Percentiles rank a stretch among this genome's conserved stretches.
phyloP scores from a whole-genome alignment of 2,888 invertebrate species.

The Chirona hameri region DNA sequence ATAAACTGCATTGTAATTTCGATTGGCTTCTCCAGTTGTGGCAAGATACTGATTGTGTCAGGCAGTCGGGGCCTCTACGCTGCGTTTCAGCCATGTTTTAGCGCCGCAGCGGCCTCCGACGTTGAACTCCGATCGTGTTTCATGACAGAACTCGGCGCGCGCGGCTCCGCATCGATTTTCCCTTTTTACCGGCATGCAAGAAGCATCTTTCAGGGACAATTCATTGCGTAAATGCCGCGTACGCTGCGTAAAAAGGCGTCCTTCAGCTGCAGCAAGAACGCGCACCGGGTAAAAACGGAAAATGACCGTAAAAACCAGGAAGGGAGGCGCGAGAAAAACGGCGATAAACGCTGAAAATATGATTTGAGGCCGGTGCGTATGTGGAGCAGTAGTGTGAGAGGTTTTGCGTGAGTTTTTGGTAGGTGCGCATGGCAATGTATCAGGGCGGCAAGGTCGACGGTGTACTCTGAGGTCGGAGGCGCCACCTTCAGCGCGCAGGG shows the following conservation, averaged over 20 bases:
- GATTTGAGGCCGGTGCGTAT: slow-evolving; percentile 22
- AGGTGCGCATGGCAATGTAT: neutral
- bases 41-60: too few relatives aligned
- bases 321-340: slow-evolving; percentile 3
- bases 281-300: slow-evolving; percentile 1
- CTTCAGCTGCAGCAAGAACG: neutral
- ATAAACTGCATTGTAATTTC: too few relatives aligned
- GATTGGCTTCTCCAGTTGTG: too few relatives aligned
- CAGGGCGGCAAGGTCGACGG: neutral
- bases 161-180: neutral
- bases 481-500: neutral
- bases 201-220: slow-evolving; percentile 12
- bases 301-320: slow-evolving; percentile 12
- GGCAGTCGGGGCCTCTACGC: too few relatives aligned
- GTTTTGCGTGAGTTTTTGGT: slow-evolving; percentile 27
- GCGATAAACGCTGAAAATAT: slow-evolving; percentile 24
- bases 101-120: too few relatives aligned
- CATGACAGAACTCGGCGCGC: too few relatives aligned
- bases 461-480: neutral
- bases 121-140: too few relatives aligned
- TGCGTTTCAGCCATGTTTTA: too few relatives aligned
- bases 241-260: neutral
- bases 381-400: slow-evolving; percentile 4
- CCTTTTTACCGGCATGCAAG: slow-evolving; percentile 14
- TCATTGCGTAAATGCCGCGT: slow-evolving; percentile 26